phyloP scores from a whole-genome alignment of 2,888 invertebrate species.

The Chrysolina oricalcia region DNA sequence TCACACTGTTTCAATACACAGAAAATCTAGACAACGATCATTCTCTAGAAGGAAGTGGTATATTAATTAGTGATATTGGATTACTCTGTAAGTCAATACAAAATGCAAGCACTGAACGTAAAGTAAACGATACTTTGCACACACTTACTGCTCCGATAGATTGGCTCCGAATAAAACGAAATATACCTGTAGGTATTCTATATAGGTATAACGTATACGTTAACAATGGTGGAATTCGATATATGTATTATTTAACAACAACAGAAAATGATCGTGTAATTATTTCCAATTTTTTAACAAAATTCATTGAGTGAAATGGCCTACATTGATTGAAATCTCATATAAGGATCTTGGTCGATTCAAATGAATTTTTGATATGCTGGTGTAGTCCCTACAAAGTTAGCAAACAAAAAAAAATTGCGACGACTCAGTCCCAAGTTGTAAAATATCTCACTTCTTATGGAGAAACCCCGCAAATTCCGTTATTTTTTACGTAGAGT shows the following conservation, averaged over 20 bases:
- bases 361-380: too few relatives aligned
- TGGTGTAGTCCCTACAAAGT: too few relatives aligned
- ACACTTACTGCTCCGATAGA: constrained; percentile 53
- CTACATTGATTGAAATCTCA: too few relatives aligned
- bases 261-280: neutral
- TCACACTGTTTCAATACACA: neutral
- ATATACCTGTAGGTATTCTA: constrained; percentile 30
- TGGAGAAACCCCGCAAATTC: too few relatives aligned
- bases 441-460: too few relatives aligned
- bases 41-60: constrained; percentile 35
- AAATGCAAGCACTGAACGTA: constrained; percentile 29
- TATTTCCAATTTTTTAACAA: neutral
- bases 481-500: too few relatives aligned
- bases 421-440: too few relatives aligned
- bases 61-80: constrained; percentile 31
- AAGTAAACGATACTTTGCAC: constrained; percentile 13
- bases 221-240: constrained; percentile 16
- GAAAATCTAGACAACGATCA: constrained; percentile 20
- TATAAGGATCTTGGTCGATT: too few relatives aligned
- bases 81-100: constrained; percentile 43
- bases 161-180: constrained; percentile 48
- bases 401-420: too few relatives aligned
- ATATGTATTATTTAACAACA: neutral
- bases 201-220: constrained; percentile 18
- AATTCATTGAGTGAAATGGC: too few relatives aligned